Conservation (phyloP, 2,113 vertebrate species). For the Martes martes region DNA sequence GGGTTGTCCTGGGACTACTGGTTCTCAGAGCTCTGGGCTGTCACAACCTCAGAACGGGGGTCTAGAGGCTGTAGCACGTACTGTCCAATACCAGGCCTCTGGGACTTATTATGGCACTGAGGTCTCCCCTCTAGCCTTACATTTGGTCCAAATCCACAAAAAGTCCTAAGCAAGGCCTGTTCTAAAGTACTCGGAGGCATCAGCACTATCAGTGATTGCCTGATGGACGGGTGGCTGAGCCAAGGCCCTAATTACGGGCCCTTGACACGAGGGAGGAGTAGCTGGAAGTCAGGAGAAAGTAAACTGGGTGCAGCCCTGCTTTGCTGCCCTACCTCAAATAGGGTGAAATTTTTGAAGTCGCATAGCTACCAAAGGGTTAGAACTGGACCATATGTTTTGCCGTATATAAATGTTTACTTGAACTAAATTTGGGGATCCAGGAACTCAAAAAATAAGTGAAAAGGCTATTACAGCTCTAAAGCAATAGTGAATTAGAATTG, state of each 20-base stretch:
- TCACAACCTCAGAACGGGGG: not conserved
- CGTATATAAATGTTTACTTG: not conserved
- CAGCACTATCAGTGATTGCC: not conserved
- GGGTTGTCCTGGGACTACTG: not conserved
- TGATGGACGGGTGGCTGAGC: fast-evolving
- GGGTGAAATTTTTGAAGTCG: not conserved
- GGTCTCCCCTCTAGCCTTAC: not conserved
- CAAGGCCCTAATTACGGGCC: fast-evolving
- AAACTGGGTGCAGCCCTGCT: not conserved
- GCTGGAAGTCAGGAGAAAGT: not conserved
- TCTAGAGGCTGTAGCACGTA: not conserved
- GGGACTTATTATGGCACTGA: not conserved
- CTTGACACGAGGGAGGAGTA: not conserved
- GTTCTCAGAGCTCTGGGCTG: not conserved
- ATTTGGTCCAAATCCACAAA: not conserved
- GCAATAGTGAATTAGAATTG: not conserved
- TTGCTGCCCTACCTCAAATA: not conserved
- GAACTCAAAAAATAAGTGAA: not conserved
- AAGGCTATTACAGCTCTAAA: not conserved
- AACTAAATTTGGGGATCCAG: not conserved
- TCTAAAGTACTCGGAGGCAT: not conserved
- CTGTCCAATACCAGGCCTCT: not conserved
- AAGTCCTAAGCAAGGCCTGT: not conserved
- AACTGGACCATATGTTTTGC: not conserved
- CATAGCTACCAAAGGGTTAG: not conserved